Evolutionary conservation across 2,797 vertebrate genomes (phyloP).

Genomic region (Danio jaintianensis): DNA sequence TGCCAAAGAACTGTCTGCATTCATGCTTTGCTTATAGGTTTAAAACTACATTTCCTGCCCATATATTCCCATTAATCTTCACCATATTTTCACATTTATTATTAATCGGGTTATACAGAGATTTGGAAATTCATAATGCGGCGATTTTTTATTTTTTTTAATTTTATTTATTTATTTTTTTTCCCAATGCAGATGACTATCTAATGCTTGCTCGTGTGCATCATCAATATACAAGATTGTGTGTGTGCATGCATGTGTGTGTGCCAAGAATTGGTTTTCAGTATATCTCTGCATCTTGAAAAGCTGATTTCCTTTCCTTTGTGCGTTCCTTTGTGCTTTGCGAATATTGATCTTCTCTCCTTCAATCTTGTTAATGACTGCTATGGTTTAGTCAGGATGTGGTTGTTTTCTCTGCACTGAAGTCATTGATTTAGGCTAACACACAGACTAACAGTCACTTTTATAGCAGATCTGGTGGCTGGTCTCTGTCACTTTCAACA

Average conservation of each 20-base stretch:
- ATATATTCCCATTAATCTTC: not conserved
- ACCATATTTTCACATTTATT: conserved; percentile 14
- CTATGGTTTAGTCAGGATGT: conserved; percentile 25
- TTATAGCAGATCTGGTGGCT: not conserved
- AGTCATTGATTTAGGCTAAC: conserved; percentile 39
- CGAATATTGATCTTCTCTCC: conserved; percentile 34
- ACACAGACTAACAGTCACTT: not conserved
- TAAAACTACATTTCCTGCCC: conserved; percentile 7
- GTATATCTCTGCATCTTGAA: conserved; percentile 5
- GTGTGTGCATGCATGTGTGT: not conserved
- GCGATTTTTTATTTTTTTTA: no score
- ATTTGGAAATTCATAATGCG: not conserved
- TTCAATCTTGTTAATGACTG: conserved; percentile 48
- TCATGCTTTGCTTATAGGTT: not conserved
- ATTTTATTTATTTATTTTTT: no score
- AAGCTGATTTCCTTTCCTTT: conserved; percentile 24
- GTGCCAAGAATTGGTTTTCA: conserved; percentile 16
- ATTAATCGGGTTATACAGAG: not conserved
- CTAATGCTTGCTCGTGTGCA: not conserved
- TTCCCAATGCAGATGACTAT: not conserved
- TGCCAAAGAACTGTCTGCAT: conserved; percentile 16
- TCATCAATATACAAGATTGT: not conserved
- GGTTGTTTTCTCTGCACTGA: not conserved
- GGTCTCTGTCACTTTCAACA: not conserved
- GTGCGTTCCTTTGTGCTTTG: not conserved